phyloP scores from a whole-genome alignment of 2,797 vertebrate species.

The Simalia tracyae region DNA sequence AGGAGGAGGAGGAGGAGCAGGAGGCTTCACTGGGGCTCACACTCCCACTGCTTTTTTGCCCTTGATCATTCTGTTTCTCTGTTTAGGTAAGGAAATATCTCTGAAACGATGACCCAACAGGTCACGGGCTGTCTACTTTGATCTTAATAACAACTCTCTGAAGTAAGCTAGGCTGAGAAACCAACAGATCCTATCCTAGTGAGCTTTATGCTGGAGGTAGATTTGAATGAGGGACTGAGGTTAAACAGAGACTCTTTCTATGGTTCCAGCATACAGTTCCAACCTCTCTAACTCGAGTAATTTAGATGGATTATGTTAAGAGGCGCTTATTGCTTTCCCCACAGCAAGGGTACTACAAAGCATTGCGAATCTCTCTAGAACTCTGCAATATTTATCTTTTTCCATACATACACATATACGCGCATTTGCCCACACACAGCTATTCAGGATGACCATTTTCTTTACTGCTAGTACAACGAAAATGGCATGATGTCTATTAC shows the following conservation, averaged over 20 bases:
- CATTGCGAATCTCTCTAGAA: neutral
- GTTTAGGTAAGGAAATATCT: too few species aligned
- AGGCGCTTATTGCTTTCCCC: too few species aligned
- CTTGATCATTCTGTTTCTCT: too few species aligned
- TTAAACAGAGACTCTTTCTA: neutral
- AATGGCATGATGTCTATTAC: neutral
- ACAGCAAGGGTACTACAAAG: neutral
- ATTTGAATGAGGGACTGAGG: neutral
- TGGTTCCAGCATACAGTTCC: neutral
- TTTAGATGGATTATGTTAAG: neutral
- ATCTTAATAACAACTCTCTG: too few species aligned
- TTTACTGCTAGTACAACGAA: neutral
- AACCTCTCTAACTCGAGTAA: neutral
- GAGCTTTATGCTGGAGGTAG: neutral
- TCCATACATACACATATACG: neutral
- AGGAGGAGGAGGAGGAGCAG: too few species aligned
- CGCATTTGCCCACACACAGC: neutral
- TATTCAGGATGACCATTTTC: neutral
- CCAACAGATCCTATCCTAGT: neutral
- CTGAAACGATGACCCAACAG: too few species aligned
- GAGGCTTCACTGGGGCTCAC: too few species aligned
- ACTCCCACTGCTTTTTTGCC: too few species aligned
- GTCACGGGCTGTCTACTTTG: too few species aligned
- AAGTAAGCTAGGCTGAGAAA: neutral
- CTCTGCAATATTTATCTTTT: neutral